A percentile compares a stretch with the other conserved stretches of the same genome.
These are phyloP conservation scores for Dinoponera quadriceps DNA, from an alignment of 1,140 invertebrate species.

Conservation along the genomic window DNA sequence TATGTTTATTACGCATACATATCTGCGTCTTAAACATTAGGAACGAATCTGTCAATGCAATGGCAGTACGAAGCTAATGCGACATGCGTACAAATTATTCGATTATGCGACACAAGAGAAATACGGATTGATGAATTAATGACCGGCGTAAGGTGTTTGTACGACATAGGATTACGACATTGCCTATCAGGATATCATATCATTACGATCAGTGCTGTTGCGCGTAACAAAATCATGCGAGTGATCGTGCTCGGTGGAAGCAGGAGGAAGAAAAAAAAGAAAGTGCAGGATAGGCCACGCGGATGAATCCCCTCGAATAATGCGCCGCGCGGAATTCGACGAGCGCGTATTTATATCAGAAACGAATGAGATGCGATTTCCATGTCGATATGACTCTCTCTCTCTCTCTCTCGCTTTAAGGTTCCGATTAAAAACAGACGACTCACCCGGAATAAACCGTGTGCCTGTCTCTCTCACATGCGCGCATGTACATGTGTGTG, in stretches of 20 bases:
- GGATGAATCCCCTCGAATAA: background rate
- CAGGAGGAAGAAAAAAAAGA: background rate
- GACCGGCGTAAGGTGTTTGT: too few species aligned
- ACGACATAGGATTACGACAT: background rate
- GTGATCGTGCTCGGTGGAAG: constrained; percentile 8
- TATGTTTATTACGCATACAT: too few species aligned
- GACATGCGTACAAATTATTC: constrained; percentile 26
- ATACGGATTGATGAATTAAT: background rate
- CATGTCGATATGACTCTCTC: background rate
- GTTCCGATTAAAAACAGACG: constrained; percentile 42
- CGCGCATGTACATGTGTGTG: background rate
- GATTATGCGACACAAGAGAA: constrained; percentile 20
- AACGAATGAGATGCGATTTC: background rate
- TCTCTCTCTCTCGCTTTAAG: constrained; percentile 48
- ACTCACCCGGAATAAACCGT: constrained; percentile 18
- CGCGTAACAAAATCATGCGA: background rate
- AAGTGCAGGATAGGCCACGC: background rate
- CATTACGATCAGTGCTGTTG: background rate
- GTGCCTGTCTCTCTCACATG: background rate
- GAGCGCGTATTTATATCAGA: background rate
- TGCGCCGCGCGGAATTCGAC: background rate
- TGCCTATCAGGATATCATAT: constrained; percentile 18
- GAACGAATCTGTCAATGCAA: constrained; percentile 52
- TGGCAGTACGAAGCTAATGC: constrained; percentile 45
- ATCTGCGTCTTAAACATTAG: constrained; percentile 40